Conservation (phyloP, 2,797 vertebrate genomes). For the Otolemur crassicaudatus region DNA sequence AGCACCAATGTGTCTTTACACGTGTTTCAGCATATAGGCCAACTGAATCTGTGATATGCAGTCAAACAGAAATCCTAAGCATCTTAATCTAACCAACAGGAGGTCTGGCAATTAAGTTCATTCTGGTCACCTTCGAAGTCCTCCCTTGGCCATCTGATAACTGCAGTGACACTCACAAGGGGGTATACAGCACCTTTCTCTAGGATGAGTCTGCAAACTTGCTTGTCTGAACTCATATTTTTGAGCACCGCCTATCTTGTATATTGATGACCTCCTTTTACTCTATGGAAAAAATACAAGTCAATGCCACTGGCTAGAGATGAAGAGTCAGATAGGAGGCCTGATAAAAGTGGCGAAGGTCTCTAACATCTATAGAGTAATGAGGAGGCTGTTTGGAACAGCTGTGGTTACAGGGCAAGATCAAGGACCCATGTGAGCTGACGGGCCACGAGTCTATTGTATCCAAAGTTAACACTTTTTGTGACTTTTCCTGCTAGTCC, state of each 20-base stretch:
- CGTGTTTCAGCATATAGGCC: neutral
- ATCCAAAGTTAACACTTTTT: neutral
- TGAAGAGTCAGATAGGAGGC: neutral
- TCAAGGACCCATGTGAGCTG: neutral
- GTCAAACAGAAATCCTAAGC: neutral
- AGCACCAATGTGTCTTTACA: neutral
- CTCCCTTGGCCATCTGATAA: too few relatives aligned
- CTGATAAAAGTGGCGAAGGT: neutral
- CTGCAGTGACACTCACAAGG: too few relatives aligned
- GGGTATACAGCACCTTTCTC: too few relatives aligned
- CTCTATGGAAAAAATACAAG: neutral
- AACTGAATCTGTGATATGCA: neutral
- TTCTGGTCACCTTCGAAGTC: too few relatives aligned
- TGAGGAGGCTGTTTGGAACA: neutral
- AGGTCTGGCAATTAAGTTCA: too few relatives aligned
- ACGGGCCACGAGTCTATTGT: neutral
- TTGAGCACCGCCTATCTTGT: neutral
- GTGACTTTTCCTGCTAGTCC: neutral
- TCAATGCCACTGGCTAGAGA: neutral
- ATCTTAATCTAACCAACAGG: neutral
- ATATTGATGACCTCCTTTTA: neutral
- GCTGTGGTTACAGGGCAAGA: neutral
- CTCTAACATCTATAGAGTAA: neutral
- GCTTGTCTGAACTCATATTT: neutral
- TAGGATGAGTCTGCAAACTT: too few relatives aligned